Percentiles rank a stretch among this genome's conserved stretches.
These are phyloP conservation scores for Chanos chanos DNA, from an alignment of 2,797 vertebrate species.

Conservation along the genomic window DNA sequence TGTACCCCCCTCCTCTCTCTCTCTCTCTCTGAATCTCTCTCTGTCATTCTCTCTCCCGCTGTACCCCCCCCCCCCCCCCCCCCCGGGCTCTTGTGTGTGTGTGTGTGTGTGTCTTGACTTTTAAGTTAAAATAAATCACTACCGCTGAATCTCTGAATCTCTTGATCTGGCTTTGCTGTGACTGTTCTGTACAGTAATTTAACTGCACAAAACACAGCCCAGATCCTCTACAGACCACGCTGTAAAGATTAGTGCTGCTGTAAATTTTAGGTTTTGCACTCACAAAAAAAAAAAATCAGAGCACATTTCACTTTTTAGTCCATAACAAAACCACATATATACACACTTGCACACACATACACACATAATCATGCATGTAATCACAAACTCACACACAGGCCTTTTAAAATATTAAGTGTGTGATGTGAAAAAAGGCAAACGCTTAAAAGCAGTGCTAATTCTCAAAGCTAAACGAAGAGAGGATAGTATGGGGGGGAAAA, in stretches of 20 bases:
- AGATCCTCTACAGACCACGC: not conserved
- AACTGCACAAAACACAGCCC: constrained; percentile 3
- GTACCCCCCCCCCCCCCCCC: too few species aligned
- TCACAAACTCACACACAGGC: constrained; percentile 22
- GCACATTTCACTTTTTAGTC: not conserved
- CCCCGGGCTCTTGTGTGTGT: constrained; percentile 1
- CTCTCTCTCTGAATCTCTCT: too few species aligned
- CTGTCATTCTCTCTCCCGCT: too few species aligned
- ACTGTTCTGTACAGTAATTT: not conserved
- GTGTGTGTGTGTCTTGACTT: constrained; percentile 3
- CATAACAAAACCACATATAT: constrained; percentile 4
- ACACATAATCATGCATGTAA: constrained; percentile 11
- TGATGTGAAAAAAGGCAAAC: constrained; percentile 45
- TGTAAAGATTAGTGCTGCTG: too few species aligned
- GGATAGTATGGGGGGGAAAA: constrained; percentile 22
- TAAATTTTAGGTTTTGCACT: too few species aligned
- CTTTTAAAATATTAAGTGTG: constrained; percentile 51
- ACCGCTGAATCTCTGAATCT: too few species aligned
- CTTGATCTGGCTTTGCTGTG: constrained; percentile 12
- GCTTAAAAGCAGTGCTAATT: constrained; percentile 42
- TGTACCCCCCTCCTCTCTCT: too few species aligned
- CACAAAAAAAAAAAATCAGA: not conserved
- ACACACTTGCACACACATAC: not conserved
- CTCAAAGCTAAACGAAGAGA: constrained; percentile 31
- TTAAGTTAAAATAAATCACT: too few species aligned